Evolutionary conservation across 1,140 invertebrate species (phyloP).

Genomic region (Cecropterus lyciades): DNA sequence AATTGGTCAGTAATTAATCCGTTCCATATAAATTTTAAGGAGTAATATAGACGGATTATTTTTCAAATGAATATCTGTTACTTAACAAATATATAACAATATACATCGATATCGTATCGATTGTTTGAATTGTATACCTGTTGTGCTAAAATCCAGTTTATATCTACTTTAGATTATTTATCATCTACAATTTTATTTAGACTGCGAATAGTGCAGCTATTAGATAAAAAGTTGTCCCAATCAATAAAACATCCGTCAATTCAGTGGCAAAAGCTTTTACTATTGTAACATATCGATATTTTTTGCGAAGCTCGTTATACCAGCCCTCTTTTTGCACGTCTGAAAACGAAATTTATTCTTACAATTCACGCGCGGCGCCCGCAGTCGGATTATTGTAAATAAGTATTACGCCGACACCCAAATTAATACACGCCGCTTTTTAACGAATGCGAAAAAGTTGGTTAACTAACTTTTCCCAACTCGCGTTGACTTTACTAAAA

Average conservation of each 20-base stretch:
- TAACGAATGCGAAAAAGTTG: constrained; percentile 79
- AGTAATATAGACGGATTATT: too few species aligned
- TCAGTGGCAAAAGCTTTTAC: not conserved
- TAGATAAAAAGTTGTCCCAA: too few species aligned
- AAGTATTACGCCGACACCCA: constrained; percentile 74
- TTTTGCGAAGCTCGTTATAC: constrained; percentile 8
- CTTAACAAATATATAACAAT: too few species aligned
- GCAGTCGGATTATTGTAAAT: constrained; percentile 83
- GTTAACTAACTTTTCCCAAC: constrained; percentile 63
- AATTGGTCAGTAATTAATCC: too few species aligned
- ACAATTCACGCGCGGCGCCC: constrained; percentile 71
- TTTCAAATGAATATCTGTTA: too few species aligned
- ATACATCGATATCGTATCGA: too few species aligned
- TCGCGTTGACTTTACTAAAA: constrained; percentile 59
- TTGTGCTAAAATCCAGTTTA: too few species aligned
- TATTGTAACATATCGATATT: constrained; percentile 20
- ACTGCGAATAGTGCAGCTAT: too few species aligned
- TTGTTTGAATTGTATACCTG: too few species aligned
- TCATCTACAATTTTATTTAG: too few species aligned
- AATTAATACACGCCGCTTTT: constrained; percentile 79
- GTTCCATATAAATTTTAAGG: too few species aligned
- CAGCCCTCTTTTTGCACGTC: constrained; percentile 50
- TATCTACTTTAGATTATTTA: too few species aligned
- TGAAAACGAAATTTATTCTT: constrained; percentile 76
- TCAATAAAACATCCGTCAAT: not conserved